phyloP scores from a whole-genome alignment of 2,797 vertebrate genomes.

The Dendrocincla fuliginosa region DNA sequence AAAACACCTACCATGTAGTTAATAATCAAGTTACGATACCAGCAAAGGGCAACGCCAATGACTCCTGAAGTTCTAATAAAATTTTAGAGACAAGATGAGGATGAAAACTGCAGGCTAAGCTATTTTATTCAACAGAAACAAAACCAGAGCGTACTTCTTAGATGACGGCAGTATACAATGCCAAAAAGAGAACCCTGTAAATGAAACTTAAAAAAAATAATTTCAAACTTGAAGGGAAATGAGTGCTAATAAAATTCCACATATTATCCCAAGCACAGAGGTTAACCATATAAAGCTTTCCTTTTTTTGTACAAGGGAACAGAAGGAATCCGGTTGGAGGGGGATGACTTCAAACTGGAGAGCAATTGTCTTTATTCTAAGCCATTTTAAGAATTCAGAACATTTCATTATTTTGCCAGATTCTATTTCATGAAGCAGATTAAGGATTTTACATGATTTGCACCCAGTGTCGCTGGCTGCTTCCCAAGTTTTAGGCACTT shows the following conservation, averaged over 20 bases:
- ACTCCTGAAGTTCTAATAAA: neutral
- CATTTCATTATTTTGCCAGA: neutral
- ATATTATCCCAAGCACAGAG: neutral
- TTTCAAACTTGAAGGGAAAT: neutral
- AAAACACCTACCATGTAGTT: neutral
- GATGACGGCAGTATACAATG: neutral
- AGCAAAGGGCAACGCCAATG: neutral
- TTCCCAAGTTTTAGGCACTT: slow-evolving; percentile 32
- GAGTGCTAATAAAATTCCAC: neutral
- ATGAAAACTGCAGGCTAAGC: neutral
- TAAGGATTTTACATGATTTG: slow-evolving; percentile 31
- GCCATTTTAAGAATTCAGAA: slow-evolving; percentile 9
- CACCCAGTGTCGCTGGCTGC: neutral
- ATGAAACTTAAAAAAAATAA: accelerated
- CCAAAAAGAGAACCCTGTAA: neutral
- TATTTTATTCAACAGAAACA: neutral
- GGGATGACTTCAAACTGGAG: neutral
- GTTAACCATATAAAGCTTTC: neutral
- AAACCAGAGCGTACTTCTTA: neutral
- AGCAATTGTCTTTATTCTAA: slow-evolving; percentile 8
- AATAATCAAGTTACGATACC: neutral
- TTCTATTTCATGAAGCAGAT: slow-evolving; percentile 20
- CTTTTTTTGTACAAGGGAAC: neutral
- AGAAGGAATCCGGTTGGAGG: neutral
- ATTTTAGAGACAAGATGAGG: neutral